Conservation (phyloP, 2,113 vertebrate genomes). For the Istiophorus platypterus region DNA sequence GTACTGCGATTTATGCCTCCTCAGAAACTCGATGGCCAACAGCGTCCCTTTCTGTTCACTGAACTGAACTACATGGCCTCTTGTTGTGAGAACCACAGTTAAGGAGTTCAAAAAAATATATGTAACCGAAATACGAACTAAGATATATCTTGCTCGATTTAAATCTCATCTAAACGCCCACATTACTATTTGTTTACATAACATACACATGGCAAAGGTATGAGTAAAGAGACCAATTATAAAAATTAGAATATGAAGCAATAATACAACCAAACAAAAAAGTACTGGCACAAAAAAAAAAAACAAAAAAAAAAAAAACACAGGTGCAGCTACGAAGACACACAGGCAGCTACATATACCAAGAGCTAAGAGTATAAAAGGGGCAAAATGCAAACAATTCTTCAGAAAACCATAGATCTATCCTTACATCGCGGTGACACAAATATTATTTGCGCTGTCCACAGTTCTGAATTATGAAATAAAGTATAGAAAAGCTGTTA, state of each 20-base stretch:
- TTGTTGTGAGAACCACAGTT: no score
- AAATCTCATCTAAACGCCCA: neutral
- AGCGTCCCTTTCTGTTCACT: slow-evolving; percentile 67
- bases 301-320: no score
- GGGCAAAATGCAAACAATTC: neutral
- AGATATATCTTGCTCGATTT: neutral
- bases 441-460: neutral
- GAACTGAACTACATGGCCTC: slow-evolving; percentile 33
- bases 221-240: neutral
- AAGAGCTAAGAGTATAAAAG: neutral
- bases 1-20: slow-evolving; percentile 21
- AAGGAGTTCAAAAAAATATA: neutral
- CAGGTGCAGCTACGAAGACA: neutral
- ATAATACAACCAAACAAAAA: neutral
- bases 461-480: neutral
- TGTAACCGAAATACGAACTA: neutral
- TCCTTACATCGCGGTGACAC: neutral
- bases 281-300: no score
- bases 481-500: no score
- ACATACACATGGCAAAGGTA: neutral
- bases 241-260: neutral
- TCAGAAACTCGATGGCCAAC: slow-evolving; percentile 54
- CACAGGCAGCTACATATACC: no score
- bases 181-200: neutral
- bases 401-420: neutral